phyloP scores from a whole-genome alignment of 2,113 vertebrate species.

The Pseudorasbora parva region DNA sequence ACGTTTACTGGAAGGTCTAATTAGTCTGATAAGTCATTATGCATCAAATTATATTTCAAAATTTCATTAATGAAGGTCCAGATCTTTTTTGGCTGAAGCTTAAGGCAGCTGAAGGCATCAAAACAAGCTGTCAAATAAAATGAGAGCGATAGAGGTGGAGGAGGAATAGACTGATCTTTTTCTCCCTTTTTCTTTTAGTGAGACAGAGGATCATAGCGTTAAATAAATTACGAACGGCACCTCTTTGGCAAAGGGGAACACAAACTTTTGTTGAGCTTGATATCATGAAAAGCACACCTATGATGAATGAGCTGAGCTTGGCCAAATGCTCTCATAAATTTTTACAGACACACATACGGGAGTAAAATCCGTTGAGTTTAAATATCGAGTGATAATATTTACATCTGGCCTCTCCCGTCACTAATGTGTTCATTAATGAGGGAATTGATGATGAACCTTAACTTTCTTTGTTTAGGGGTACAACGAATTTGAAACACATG shows the following conservation, averaged over 20 bases:
- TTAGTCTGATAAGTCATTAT: neutral
- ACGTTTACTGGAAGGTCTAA: neutral
- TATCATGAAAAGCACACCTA: slow-evolving; percentile 23
- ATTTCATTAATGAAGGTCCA: neutral
- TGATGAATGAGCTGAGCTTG: neutral
- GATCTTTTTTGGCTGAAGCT: neutral
- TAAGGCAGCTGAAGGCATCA: slow-evolving; percentile 12
- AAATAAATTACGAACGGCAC: neutral
- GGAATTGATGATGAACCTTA: neutral
- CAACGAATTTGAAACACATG: no score
- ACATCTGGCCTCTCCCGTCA: neutral
- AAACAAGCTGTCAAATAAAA: slow-evolving; percentile 55
- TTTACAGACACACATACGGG: slow-evolving; percentile 17
- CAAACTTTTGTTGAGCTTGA: slow-evolving; percentile 14
- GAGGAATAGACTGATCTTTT: neutral
- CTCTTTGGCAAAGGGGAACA: slow-evolving; percentile 20
- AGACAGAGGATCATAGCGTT: slow-evolving; percentile 21
- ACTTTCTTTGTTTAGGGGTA: no score
- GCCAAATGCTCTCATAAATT: slow-evolving; percentile 39
- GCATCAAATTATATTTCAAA: neutral
- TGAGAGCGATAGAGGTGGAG: neutral
- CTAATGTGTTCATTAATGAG: slow-evolving; percentile 6
- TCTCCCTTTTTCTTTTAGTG: neutral
- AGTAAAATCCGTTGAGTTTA: slow-evolving; percentile 24
- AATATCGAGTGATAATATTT: slow-evolving; percentile 22